A percentile compares a stretch with the other conserved stretches of the same genome.
These are phyloP conservation scores for Trissolcus brochymenae DNA, from an alignment of 2,888 invertebrate species.

Conservation along the genomic window DNA sequence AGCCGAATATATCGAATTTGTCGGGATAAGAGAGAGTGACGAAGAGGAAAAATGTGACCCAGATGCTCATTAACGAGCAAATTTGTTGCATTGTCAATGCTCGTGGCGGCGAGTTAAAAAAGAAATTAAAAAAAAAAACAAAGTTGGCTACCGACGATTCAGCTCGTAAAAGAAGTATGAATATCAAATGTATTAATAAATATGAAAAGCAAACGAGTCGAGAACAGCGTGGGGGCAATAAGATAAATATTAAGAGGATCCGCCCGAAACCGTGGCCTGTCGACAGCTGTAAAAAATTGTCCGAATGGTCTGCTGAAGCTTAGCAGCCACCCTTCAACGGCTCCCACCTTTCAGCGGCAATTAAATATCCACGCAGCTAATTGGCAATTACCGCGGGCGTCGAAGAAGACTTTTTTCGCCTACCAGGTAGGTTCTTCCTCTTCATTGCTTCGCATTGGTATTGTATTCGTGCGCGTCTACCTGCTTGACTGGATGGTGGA, in stretches of 20 bases:
- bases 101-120: conserved; percentile 2
- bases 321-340: conserved; percentile 62
- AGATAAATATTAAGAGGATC: conserved; percentile 41
- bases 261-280: conserved; percentile 19
- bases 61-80: conserved; percentile 10
- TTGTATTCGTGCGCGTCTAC: conserved; percentile 55
- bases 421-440: conserved; percentile 59
- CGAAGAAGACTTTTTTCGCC: conserved; percentile 64
- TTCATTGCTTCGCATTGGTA: conserved; percentile 28
- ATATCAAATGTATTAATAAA: conserved; percentile 43
- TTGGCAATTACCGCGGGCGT: conserved; percentile 75
- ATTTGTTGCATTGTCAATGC: background rate
- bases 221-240: conserved; percentile 23
- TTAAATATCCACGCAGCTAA: conserved; percentile 75
- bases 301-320: conserved; percentile 49
- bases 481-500: conserved; percentile 58
- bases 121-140: conserved; percentile 13
- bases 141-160: conserved; percentile 21
- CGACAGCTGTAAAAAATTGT: conserved; percentile 50
- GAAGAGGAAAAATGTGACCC: conserved; percentile 14
- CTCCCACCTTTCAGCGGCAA: conserved; percentile 68
- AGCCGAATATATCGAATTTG: conserved; percentile 31
- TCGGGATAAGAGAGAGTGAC: conserved; percentile 14
- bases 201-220: conserved; percentile 31
- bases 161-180: conserved; percentile 23